Evolutionary conservation across 2,797 vertebrate genomes (phyloP), one percentile per base, ranked within the genome.

Genomic region (Percopsis omiscomaycus): DNA sequence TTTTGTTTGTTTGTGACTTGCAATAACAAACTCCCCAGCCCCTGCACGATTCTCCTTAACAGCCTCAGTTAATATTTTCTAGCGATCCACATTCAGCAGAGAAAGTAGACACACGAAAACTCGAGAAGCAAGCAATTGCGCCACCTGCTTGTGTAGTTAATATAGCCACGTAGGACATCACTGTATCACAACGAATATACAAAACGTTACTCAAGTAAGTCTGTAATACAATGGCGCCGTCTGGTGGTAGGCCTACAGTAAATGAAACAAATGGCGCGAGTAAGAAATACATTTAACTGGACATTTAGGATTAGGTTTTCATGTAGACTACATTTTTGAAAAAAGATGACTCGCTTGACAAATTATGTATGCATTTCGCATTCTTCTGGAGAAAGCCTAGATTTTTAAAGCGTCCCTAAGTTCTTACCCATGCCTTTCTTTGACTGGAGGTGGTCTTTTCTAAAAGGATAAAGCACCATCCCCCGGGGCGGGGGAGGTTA

Each of bases 361-460:
- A 42, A 6, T 42, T 1, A 42, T 42, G 2, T 42, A 42, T 42
- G 1, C 8, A 42, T 42, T 42, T 1, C 37, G 37, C 37, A 42
- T 42, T 42, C 6, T 42, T 42, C 37, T 5, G 6, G 37, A 42
- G 37, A 42, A 42, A 42, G 37, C 9, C 10, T 1, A 4, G 22
- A 42, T 42, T 42, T 42, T 42, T 9, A 42, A 22, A 2, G 32
- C 12, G 0, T 5, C 30, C 0, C 29, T 0, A 10, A 44, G 0
- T 6, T 4, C 0, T 0, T 2, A 15, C 0, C 4, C 28, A 3
- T 22, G 1, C 30, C 8, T 50, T 13, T 71, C 48, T 61, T 46
- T 50, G 12, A 67, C 62, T 22, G 69, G 48, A 53, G 27, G 53
- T 59, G 72, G 6, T 66, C 71, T 51, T 71, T 82, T 77, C 78